Percentiles rank a stretch among this genome's conserved stretches.
These are phyloP conservation scores for Carcina quercana DNA, from an alignment of 2,888 invertebrate genomes.

Conservation along the genomic window DNA sequence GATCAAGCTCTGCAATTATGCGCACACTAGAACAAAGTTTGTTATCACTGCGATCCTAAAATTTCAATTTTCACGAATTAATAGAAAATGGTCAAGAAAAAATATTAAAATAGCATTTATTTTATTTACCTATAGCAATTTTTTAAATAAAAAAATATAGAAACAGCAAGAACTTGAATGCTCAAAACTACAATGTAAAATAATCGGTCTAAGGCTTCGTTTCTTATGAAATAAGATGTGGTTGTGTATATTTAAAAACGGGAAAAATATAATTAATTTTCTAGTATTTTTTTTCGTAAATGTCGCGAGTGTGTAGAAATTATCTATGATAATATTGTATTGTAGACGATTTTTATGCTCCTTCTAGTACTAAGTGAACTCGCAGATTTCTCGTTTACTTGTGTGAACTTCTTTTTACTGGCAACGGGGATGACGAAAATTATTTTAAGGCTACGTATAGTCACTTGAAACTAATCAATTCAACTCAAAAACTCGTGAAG, in stretches of 20 bases:
- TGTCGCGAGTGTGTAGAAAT: slow-evolving; percentile 3
- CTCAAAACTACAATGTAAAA: slow-evolving; percentile 25
- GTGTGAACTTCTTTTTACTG: too few relatives aligned
- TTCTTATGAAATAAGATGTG: slow-evolving; percentile 57
- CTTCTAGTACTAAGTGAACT: neutral
- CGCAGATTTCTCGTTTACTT: neutral
- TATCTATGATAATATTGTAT: neutral
- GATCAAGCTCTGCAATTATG: too few relatives aligned
- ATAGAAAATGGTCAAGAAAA: too few relatives aligned
- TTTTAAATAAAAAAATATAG: too few relatives aligned
- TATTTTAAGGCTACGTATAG: too few relatives aligned
- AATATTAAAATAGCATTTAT: slow-evolving; percentile 22
- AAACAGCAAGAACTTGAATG: slow-evolving; percentile 11
- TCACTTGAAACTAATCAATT: too few relatives aligned
- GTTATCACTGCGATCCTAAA: too few relatives aligned
- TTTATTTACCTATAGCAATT: slow-evolving; percentile 12
- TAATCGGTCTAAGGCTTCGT: slow-evolving; percentile 34
- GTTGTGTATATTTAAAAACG: slow-evolving; percentile 47
- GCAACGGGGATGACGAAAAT: too few relatives aligned
- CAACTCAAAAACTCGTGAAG: too few relatives aligned
- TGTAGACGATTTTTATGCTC: neutral
- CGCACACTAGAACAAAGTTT: too few relatives aligned
- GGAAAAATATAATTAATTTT: slow-evolving; percentile 25
- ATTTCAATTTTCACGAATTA: too few relatives aligned
- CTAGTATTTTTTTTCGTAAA: slow-evolving; percentile 31